Evolutionary conservation across 2,888 invertebrate species (phyloP), one percentile per base, ranked within the genome.

Genomic region (Melolontha melolontha): DNA sequence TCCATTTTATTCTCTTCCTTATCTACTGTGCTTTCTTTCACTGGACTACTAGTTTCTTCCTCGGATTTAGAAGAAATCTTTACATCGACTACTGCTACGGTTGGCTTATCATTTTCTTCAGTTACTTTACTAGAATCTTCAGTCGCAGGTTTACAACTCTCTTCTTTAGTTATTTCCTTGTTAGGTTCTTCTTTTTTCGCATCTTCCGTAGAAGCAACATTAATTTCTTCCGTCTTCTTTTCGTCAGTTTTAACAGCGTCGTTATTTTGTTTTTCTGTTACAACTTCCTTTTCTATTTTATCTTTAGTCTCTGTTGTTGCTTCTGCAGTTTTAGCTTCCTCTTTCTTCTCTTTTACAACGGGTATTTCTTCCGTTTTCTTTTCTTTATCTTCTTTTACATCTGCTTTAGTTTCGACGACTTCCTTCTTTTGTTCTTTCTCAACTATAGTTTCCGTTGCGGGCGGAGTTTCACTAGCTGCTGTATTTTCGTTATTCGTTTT

Each of bases 31-130:
- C 7, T 49, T 39, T 29, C 50, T 47, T 51, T 65, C 67, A 62
- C 57, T 59, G 2, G 1, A 34, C 34, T 34, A 34, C 8, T 34
- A 34, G 34, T 8, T 10, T 6, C 10, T 5, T 34, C 34, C 6
- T 34, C 34, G 34, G 4, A 1, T 34, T 34, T 34, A 8, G 34
- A 34, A 34, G 10, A 59, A 39, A 34, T 44, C 40, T 14, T 65
- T 40, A 73, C 71, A 12, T 78, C 79, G 68, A 79, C 79, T 50
- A 71, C 68, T 27, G 12, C 39, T 10, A 7, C 47, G 16, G 12
- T 57, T 42, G 47, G 34, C 12, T 50, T 67, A 39, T 51, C 22
- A 10, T 29, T 29, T 68, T 50, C 41, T 64, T 40, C 27, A 22
- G 11, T 49, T 68, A 4, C 4, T 22, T 22, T 22, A 22, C 22